Evolutionary conservation across 2,113 vertebrate species (phyloP), one percentile per base, ranked within the genome.

Genomic region (Zosterops pallidus): DNA sequence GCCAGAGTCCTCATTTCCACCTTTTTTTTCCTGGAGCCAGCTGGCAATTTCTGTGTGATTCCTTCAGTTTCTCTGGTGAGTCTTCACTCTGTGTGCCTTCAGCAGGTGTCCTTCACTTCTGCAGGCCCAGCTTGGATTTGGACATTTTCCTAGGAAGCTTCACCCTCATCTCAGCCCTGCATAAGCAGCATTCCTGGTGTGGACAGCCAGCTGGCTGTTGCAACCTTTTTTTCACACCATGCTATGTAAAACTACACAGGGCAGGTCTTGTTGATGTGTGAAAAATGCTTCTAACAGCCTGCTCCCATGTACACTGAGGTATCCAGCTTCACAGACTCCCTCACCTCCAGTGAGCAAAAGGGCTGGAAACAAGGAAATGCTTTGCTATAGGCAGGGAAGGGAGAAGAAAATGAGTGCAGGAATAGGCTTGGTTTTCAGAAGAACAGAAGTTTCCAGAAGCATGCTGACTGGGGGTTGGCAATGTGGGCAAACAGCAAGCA

Each of bases 201-300:
- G 55, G 55, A 77, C 41, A 64, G 59, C 86, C 89, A 94, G 91
- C 76, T 95, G 94, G 83, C 91, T 93, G 55, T 86, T 92, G 63
- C 21, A 81, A 53, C 64, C 28, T 86, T 65, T 87, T 87, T 80
- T 63, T 92, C 86, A 86, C 86, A 89, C 86, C 24, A 52, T 26
- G 64, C 64, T 71, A n/a, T 94, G 88, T 92, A 81, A 97, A 94
- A 85, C 79, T 92, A 86, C 88, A 86, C 89, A 97, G 77, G 53
- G 44, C 69, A 96, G 86, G 89, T 94, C 89, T 91, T 89, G 83
- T 41, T 94, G 94, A 94, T 92, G 80, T 71, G 86, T 90, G 86
- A 96, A 96, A 92, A 96, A 91, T 79, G 90, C 87, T 85, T 64
- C 70, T 90, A 86, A 74, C 88, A 92, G 88, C 39, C 71, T 86